phyloP scores from a whole-genome alignment of 2,113 vertebrate species.

The Vicugna pacos region DNA sequence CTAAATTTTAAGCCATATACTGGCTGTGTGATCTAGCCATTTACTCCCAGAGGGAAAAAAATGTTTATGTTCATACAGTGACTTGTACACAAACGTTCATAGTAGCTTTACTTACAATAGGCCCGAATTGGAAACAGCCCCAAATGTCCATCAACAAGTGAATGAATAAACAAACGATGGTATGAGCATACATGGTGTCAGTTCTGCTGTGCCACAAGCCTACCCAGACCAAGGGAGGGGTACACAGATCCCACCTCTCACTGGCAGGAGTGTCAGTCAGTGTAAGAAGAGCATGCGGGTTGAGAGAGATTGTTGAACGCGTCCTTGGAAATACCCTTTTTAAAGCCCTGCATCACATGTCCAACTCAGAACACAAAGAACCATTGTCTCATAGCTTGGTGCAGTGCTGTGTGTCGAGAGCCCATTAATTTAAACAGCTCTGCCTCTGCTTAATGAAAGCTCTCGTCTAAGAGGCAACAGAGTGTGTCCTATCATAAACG shows the following conservation, averaged over 20 bases:
- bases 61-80: neutral
- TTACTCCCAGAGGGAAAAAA: neutral
- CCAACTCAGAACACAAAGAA: neutral
- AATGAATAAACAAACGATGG: neutral
- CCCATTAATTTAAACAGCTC: neutral
- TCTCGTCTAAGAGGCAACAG: neutral
- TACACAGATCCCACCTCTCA: neutral
- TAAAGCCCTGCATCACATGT: neutral
- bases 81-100: neutral
- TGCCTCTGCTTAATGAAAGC: slow-evolving; percentile 38
- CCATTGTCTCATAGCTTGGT: neutral
- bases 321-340: neutral
- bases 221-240: neutral
- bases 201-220: neutral
- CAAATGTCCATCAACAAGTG: neutral
- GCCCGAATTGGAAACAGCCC: neutral
- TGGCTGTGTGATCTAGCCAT: neutral
- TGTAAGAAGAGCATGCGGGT: neutral
- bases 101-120: neutral
- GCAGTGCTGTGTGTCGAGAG: neutral
- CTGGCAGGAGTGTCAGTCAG: neutral
- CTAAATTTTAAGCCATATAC: neutral
- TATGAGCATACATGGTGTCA: neutral
- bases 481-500: neutral
- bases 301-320: neutral